Conservation (phyloP, 2,113 vertebrate genomes). For the Fukomys damarensis region DNA sequence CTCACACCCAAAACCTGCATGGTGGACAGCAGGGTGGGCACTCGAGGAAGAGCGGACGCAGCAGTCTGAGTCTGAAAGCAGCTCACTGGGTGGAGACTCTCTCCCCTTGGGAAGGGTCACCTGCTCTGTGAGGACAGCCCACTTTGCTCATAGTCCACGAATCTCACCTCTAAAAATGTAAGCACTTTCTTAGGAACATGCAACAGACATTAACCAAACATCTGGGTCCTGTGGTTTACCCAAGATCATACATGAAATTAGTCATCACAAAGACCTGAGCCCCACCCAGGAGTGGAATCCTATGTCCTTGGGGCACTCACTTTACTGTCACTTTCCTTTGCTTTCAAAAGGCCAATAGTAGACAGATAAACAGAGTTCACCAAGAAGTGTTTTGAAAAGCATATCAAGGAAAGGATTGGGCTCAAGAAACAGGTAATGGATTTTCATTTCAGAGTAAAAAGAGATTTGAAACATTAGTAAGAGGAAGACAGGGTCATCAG, state of each 20-base stretch:
- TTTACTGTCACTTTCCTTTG: background rate
- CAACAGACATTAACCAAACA: background rate
- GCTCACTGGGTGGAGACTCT: background rate
- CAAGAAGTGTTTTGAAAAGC: conserved; percentile 14
- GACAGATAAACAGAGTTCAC: background rate
- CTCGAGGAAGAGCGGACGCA: background rate
- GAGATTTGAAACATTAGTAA: background rate
- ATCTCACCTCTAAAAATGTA: background rate
- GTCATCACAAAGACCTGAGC: background rate
- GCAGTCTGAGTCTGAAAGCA: background rate
- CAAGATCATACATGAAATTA: background rate
- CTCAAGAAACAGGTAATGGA: background rate
- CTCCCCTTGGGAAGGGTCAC: background rate
- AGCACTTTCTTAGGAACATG: background rate
- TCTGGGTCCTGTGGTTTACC: background rate
- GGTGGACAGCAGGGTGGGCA: background rate
- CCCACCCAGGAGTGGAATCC: background rate
- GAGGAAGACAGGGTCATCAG: background rate
- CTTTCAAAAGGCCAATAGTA: background rate
- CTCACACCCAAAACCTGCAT: background rate
- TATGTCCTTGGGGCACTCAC: background rate
- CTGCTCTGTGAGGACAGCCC: background rate
- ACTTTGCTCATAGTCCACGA: background rate
- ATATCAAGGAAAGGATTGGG: background rate
- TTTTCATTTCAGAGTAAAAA: conserved; percentile 54